Conservation (phyloP, 1,140 invertebrate genomes). For the Hypothenemus hampei region DNA sequence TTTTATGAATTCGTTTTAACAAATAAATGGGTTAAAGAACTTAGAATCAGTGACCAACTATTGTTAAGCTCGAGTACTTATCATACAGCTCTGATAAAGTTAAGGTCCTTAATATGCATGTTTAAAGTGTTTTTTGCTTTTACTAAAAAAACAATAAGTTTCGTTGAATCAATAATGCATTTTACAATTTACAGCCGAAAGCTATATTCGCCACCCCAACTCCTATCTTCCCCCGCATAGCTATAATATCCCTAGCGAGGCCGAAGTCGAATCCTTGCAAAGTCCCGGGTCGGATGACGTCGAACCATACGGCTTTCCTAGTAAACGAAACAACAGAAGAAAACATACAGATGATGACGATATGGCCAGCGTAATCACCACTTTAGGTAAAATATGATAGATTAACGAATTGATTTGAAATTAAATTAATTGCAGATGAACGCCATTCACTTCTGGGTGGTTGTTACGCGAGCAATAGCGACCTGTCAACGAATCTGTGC, state of each 20-base stretch:
- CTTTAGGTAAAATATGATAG: constrained; percentile 43
- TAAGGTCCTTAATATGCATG: too few species aligned
- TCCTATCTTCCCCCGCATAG: constrained; percentile 68
- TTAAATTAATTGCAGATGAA: constrained; percentile 54
- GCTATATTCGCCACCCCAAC: constrained; percentile 77
- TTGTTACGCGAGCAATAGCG: constrained; percentile 70
- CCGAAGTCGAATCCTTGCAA: constrained; percentile 43
- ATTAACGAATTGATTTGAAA: not conserved
- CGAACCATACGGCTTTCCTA: constrained; percentile 64
- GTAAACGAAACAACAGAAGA: constrained; percentile 54
- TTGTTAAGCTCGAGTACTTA: too few species aligned
- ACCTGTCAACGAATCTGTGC: constrained; percentile 81
- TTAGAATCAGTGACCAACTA: too few species aligned
- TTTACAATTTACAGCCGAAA: constrained; percentile 50
- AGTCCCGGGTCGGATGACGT: constrained; percentile 52
- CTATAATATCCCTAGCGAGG: constrained; percentile 63
- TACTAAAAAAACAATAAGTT: not conserved
- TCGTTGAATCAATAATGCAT: not conserved
- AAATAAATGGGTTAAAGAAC: too few species aligned
- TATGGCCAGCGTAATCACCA: constrained; percentile 53
- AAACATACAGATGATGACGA: constrained; percentile 54
- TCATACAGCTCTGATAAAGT: too few species aligned
- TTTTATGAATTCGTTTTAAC: too few species aligned
- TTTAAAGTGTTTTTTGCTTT: not conserved
- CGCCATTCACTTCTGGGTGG: constrained; percentile 66